A percentile compares a stretch with the other conserved stretches of the same genome.
Conservation (phyloP, 1,140 invertebrate species). For the Brachionus koreanus region DNA sequence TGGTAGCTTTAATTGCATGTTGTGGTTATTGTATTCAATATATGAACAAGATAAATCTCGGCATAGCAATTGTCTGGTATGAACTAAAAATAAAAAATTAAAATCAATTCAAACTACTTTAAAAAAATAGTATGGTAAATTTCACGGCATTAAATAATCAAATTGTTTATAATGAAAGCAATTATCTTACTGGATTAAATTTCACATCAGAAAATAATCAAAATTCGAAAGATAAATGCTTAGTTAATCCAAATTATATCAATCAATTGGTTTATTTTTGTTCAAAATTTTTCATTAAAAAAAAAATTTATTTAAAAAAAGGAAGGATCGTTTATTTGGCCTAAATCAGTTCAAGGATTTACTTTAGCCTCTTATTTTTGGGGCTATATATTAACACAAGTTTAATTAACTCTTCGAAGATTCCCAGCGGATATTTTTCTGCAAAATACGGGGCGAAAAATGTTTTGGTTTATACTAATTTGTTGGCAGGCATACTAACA, state of each 20-base stretch:
- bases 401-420: conserved; percentile 44
- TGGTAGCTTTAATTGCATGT: conserved; percentile 21
- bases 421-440: conserved; percentile 24
- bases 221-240: background rate
- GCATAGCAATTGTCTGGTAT: conserved; percentile 37
- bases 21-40: conserved; percentile 24
- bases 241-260: background rate
- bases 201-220: background rate
- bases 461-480: conserved; percentile 1
- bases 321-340: conserved; percentile 57
- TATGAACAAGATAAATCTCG: conserved; percentile 39
- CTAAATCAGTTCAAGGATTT: conserved; percentile 53
- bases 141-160: conserved; percentile 5
- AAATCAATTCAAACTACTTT: background rate
- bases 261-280: background rate
- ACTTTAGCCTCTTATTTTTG: conserved; percentile 58
- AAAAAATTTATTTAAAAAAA: conserved; percentile 14
- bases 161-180: background rate
- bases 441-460: conserved; percentile 19
- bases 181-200: background rate
- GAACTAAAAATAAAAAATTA: background rate
- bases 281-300: background rate
- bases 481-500: background rate
- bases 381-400: conserved; percentile 57
- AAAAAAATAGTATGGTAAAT: conserved; percentile 20